Evolutionary conservation across 2,797 vertebrate species (phyloP), one percentile per base, ranked within the genome.

Genomic region (Anguilla megastoma): DNA sequence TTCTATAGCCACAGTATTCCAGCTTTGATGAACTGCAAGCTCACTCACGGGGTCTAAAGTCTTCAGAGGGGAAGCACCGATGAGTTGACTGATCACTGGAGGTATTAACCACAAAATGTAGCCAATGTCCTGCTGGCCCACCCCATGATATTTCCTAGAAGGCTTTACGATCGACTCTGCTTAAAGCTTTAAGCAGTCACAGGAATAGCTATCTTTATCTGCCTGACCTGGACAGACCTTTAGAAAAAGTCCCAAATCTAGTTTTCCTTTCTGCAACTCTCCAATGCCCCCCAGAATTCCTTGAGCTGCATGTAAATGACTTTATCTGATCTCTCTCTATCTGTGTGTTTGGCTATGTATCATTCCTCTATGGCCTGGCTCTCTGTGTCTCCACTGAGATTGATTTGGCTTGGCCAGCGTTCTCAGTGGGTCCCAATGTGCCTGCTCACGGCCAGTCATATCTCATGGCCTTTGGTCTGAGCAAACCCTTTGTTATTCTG

Each of bases 71-170:
- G 6, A 24, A 48, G 79, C 30, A 82, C 41, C 24, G 79, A 50
- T 82, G 45, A 82, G 79, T 48, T 50, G 79, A 82, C 24, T 82
- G 21, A 82, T 82, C 45, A 24, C 79, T 82, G 2, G 60, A 86
- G 87, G 86, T 90, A 85, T 87, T 86, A 90, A 89, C 71, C 71
- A 52, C 36, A n/a, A 90, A 87, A 88, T 90, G 30, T 88, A 24
- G 16, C 58, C 5, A 69, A 86, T 90, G 89, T 86, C 4, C 74
- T 69, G 54, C 88, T 88, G 56, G 86, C 71, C 86, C 58, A 71
- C 58, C 66, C 52, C 90, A 82, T 90, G 90, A 89, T 88, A 87
- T 90, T 87, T 91, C 89, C 86, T 82, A 71, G 86, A 74, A 87
- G 87, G 69, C 30, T 87, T 91, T 90, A 91, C 69, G 48, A 87